Base-by-base conservation (phyloP, 2,888 invertebrate species). In the Lumbricus terrestris region DNA sequence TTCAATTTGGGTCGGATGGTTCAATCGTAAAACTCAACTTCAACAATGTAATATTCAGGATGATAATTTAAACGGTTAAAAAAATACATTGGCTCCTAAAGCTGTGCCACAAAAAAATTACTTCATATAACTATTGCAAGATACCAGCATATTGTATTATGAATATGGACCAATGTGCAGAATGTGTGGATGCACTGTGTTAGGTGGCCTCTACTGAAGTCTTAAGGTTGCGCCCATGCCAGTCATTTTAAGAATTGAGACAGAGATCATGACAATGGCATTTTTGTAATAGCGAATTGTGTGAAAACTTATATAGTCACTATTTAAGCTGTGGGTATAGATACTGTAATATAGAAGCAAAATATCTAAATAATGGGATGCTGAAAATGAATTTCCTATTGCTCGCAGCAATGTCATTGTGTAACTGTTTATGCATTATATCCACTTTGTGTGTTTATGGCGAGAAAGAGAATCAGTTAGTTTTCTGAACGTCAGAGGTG, bases 1-100 rank as follows among this genome's bases (percentile, higher is more conserved):
- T 90, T 37, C 47, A 47, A 82, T 90, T 90, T 90, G 91, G 88
- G 20, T 29, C 33, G n/a, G 91, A 91, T 88, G 91, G 91, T 34
- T 88, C 91, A 42, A 90, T 91, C 34, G 16, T 38, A n/a, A 88
- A 34, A 23, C 91, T 91, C 34, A 91, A 47, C 69, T 90, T 40
- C 40, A 82, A 88, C 33, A 83, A 90, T 88, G 90, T 90, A 69
- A 90, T 34, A 13, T 11, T 82, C 82, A n/a, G 29, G 33, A 47
- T 47, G 20, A 47, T 47, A 47, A 20, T 47, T 16, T 47, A 47
- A 18, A n/a, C n/a, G n/a, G n/a, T n/a, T n/a, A n/a, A n/a, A n/a
- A n/a, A n/a, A n/a, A n/a, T 11, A 47, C 47, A 47, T 3, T n/a
- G n/a, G n/a, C n/a, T n/a, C n/a, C n/a, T 69, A 29, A n/a, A 69